Conservation (phyloP, 2,888 invertebrate species). For the Cataglyphis rosenhaueri region DNA sequence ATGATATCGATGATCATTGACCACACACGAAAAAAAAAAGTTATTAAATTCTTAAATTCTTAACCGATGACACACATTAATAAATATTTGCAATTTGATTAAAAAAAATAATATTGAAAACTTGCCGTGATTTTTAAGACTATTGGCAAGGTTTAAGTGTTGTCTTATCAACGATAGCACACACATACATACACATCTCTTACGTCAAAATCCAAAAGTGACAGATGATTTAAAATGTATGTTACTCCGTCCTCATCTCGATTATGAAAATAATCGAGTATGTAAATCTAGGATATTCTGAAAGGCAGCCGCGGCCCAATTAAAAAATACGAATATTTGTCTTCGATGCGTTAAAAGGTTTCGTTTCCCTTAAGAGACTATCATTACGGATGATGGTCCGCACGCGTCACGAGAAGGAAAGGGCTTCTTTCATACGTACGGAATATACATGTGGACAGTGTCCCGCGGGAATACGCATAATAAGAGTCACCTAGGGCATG, state of each 20-base stretch:
- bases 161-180: neutral
- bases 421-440: constrained; percentile 32
- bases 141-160: neutral
- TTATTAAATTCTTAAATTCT: constrained; percentile 1
- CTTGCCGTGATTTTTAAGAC: no score
- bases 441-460: constrained; percentile 23
- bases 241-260: neutral
- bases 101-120: no score
- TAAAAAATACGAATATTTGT: constrained; percentile 25
- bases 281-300: neutral
- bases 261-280: neutral
- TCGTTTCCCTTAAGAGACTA: constrained; percentile 37
- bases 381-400: constrained; percentile 51
- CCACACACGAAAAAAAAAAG: neutral
- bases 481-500: constrained; percentile 57
- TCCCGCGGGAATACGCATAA: constrained; percentile 63
- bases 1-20: neutral
- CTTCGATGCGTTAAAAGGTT: constrained; percentile 9
- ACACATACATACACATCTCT: no score
- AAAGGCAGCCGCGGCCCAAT: constrained; percentile 1
- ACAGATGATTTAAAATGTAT: neutral
- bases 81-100: neutral
- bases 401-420: constrained; percentile 53
- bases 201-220: neutral
- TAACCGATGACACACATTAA: no score